These are phyloP conservation scores for Amphiprion clarkii DNA, from an alignment of 2,797 vertebrate genomes.

Conservation along the genomic window DNA sequence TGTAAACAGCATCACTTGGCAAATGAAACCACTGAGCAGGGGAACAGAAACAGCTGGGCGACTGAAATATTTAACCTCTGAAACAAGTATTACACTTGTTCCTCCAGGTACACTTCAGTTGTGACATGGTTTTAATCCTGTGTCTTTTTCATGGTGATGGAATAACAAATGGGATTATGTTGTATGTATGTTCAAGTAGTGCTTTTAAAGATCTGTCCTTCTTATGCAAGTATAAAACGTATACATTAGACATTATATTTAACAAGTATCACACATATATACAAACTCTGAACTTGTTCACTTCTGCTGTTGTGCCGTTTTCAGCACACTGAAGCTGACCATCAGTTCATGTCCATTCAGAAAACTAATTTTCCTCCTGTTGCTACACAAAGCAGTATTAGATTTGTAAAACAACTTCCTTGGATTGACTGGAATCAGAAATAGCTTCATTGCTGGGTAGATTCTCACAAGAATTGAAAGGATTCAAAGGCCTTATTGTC, in stretches of 20 bases:
- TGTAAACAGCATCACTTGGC: slow-evolving; percentile 58
- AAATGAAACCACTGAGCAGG: slow-evolving; percentile 46
- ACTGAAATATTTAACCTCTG: slow-evolving; percentile 39
- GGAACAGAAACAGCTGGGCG: slow-evolving; percentile 23
- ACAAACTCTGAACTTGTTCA: slow-evolving; percentile 15
- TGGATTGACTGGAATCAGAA: neutral
- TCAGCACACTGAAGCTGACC: slow-evolving; percentile 28
- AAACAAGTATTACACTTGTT: slow-evolving; percentile 22
- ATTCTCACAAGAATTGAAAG: neutral
- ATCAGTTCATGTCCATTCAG: slow-evolving; percentile 24
- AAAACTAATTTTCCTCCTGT: slow-evolving; percentile 1
- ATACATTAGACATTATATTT: too few species aligned
- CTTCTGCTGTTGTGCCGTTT: slow-evolving; percentile 11
- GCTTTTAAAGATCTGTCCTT: slow-evolving; percentile 4
- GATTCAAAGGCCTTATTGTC: too few species aligned
- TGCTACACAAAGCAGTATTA: slow-evolving; percentile 29
- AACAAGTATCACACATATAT: slow-evolving; percentile 1
- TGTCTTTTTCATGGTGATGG: slow-evolving; percentile 17
- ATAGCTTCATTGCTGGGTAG: neutral
- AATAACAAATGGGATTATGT: slow-evolving; percentile 64
- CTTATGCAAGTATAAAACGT: slow-evolving; percentile 1
- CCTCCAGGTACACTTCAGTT: slow-evolving; percentile 9
- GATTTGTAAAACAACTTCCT: neutral
- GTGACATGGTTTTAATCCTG: slow-evolving; percentile 43
- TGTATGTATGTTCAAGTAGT: neutral